These are phyloP conservation scores for Mythimna ferrago DNA, from an alignment of 2,888 invertebrate species.

Conservation along the genomic window DNA sequence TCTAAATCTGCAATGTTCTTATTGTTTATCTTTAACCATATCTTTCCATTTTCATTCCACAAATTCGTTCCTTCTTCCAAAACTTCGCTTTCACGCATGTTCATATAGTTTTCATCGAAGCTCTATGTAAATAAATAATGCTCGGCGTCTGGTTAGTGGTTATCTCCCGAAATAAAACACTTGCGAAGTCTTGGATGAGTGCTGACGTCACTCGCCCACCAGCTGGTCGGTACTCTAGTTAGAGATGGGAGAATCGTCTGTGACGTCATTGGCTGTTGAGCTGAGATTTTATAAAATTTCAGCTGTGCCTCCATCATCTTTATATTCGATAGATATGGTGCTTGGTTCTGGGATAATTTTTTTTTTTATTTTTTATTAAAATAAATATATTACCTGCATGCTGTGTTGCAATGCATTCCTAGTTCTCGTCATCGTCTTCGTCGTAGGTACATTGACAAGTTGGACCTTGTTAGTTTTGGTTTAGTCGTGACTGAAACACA, in stretches of 20 bases:
- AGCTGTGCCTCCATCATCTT: background rate
- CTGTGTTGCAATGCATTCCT: background rate
- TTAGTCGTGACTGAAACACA: background rate
- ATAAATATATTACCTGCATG: too few relatives aligned
- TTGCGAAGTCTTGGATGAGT: slow-evolving; percentile 50
- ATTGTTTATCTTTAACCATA: slow-evolving; percentile 10
- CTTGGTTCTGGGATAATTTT: background rate
- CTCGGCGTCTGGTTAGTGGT: slow-evolving; percentile 60
- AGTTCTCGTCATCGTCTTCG: background rate
- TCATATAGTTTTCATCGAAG: slow-evolving; percentile 68
- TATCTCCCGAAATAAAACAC: slow-evolving; percentile 68
- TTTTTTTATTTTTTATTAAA: too few relatives aligned
- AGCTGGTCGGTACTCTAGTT: slow-evolving; percentile 4
- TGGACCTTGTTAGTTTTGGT: too few relatives aligned
- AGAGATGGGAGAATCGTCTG: slow-evolving; percentile 9
- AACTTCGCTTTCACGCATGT: slow-evolving; percentile 35
- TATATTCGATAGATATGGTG: background rate
- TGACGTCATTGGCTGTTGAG: slow-evolving; percentile 31
- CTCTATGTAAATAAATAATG: slow-evolving; percentile 67
- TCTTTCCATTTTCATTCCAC: background rate
- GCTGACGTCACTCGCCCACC: slow-evolving; percentile 61
- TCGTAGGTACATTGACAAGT: background rate
- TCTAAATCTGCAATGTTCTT: background rate
- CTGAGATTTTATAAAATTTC: background rate
- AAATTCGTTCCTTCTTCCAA: slow-evolving; percentile 10